These are phyloP conservation scores for Cinclus mexicanus DNA, from an alignment of 2,113 vertebrate species.

Conservation along the genomic window DNA sequence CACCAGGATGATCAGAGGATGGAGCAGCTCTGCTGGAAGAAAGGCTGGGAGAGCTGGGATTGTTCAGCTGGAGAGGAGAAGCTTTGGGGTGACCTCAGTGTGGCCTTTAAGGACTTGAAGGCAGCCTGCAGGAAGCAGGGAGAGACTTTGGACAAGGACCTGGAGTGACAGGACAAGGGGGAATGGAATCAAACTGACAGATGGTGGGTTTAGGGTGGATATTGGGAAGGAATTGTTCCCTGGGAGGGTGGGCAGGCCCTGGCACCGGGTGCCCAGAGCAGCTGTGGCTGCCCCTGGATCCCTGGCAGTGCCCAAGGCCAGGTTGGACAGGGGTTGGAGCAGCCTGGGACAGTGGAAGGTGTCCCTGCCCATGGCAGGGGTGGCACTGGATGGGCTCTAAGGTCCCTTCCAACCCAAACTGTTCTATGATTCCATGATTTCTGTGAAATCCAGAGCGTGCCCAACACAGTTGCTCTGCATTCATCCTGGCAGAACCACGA, in stretches of 20 bases:
- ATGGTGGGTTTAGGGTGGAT: not conserved
- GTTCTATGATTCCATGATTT: not conserved
- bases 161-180: not conserved
- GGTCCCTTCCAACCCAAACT: accelerated
- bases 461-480: not conserved
- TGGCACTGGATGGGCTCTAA: accelerated
- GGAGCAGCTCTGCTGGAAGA: not conserved
- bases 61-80: not conserved
- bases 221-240: not conserved
- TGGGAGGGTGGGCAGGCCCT: not conserved
- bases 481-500: not conserved
- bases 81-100: accelerated
- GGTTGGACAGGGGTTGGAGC: not conserved
- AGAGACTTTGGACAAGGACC: accelerated
- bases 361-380: not conserved
- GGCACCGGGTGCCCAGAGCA: not conserved
- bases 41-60: not conserved
- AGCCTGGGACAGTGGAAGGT: not conserved
- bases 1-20: not conserved
- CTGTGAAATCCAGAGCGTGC: not conserved
- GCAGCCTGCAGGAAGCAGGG: accelerated
- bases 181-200: not conserved
- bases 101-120: accelerated
- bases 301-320: not conserved
- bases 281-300: not conserved